Evolutionary conservation across 1,140 invertebrate genomes (phyloP).

Genomic region (Diabrotica virgifera): DNA sequence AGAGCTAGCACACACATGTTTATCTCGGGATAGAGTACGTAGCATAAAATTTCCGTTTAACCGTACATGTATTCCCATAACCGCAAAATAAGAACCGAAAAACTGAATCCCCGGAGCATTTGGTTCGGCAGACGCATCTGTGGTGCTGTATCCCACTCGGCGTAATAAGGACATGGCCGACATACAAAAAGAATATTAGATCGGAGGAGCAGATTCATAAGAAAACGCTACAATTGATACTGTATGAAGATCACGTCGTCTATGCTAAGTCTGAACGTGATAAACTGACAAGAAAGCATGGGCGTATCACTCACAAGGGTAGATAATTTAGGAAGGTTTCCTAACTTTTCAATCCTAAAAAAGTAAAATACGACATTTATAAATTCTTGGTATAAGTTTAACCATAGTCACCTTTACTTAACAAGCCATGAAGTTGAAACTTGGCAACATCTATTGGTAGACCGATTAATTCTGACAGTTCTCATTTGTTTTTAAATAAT

Average conservation of each 20-base stretch:
- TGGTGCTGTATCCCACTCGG: background rate
- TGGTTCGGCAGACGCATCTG: background rate
- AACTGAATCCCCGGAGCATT: background rate
- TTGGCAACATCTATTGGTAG: too few relatives aligned
- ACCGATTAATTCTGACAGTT: too few relatives aligned
- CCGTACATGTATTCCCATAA: background rate
- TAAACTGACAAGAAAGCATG: background rate
- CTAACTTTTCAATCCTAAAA: too few relatives aligned
- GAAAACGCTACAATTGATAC: slow-evolving; percentile 2
- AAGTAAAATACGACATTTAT: too few relatives aligned
- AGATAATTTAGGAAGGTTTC: too few relatives aligned
- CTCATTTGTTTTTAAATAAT: too few relatives aligned
- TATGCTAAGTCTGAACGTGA: slow-evolving; percentile 2
- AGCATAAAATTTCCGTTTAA: background rate
- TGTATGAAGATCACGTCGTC: background rate
- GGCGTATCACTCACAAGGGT: background rate
- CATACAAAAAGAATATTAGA: background rate
- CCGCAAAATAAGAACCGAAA: slow-evolving; percentile 2
- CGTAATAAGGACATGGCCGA: slow-evolving; percentile 1
- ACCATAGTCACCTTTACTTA: too few relatives aligned
- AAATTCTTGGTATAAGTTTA: too few relatives aligned
- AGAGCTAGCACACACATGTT: background rate
- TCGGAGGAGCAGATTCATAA: background rate
- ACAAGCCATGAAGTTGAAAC: too few relatives aligned
- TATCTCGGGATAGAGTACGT: background rate